Evolutionary conservation across 1,140 invertebrate species (phyloP).

Genomic region (Drosophila asahinai): DNA sequence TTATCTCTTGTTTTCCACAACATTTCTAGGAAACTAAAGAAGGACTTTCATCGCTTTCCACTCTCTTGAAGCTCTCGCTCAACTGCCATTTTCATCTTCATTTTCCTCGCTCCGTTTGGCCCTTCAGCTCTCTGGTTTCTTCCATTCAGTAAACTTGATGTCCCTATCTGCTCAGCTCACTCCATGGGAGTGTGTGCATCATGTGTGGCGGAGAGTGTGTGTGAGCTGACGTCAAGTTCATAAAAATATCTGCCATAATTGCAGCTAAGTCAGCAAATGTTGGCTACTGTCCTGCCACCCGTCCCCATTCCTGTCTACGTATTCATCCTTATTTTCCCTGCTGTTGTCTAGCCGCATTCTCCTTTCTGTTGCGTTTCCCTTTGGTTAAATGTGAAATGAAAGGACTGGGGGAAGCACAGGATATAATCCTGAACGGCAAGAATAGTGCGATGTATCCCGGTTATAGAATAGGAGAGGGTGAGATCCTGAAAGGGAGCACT

Average conservation of each 20-base stretch:
- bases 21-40: not conserved
- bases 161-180: not conserved
- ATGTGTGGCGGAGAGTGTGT: conserved; percentile 16
- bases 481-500: conserved; percentile 56
- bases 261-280: conserved; percentile 67
- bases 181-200: conserved; percentile 11
- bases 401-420: conserved; percentile 60
- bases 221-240: conserved; percentile 62
- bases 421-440: conserved; percentile 17
- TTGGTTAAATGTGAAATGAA: conserved; percentile 68
- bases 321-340: conserved; percentile 2
- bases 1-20: not conserved
- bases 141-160: conserved; percentile 17
- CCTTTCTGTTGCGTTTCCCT: conserved; percentile 48
- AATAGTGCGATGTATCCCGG: not conserved
- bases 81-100: conserved; percentile 31
- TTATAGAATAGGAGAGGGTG: not conserved
- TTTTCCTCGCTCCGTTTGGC: conserved; percentile 33
- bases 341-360: conserved; percentile 49
- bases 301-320: not conserved
- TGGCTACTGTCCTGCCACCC: conserved; percentile 33
- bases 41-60: not conserved
- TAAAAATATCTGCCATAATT: conserved; percentile 72
- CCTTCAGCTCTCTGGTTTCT: conserved; percentile 1
- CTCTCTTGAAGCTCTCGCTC: not conserved